These are phyloP conservation scores for Megamerina dolium DNA, from an alignment of 2,888 invertebrate genomes.

Conservation along the genomic window DNA sequence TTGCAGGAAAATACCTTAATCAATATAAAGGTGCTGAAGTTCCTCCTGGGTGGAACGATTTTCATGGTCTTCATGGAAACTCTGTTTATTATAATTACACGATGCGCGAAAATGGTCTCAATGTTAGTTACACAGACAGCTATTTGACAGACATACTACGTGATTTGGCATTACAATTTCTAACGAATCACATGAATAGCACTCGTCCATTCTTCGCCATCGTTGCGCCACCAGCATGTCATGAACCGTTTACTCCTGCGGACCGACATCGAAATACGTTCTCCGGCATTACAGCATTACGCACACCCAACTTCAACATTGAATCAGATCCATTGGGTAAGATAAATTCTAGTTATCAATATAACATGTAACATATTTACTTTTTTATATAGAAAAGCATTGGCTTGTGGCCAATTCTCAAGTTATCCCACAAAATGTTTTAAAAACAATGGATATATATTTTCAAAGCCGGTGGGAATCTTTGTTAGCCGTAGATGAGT, in stretches of 20 bases:
- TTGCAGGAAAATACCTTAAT: slow-evolving; percentile 92
- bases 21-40: slow-evolving; percentile 62
- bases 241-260: slow-evolving; percentile 80
- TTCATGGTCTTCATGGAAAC: slow-evolving; percentile 85
- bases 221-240: slow-evolving; percentile 81
- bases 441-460: slow-evolving; percentile 61
- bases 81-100: slow-evolving; percentile 89
- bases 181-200: slow-evolving; percentile 13
- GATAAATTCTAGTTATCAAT: not conserved
- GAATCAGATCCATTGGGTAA: slow-evolving; percentile 39
- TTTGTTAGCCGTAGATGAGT: slow-evolving; percentile 79
- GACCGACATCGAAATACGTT: slow-evolving; percentile 62
- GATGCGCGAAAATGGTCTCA: slow-evolving; percentile 72
- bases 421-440: slow-evolving; percentile 56
- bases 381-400: slow-evolving; percentile 64
- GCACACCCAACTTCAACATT: slow-evolving; percentile 63
- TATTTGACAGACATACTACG: slow-evolving; percentile 83
- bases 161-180: slow-evolving; percentile 29
- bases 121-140: slow-evolving; percentile 58
- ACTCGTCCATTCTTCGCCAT: slow-evolving; percentile 66
- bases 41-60: slow-evolving; percentile 81
- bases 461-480: slow-evolving; percentile 74
- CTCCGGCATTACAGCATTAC: slow-evolving; percentile 56
- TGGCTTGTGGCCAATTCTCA: slow-evolving; percentile 66
- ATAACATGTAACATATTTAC: not conserved